Base-by-base conservation (phyloP, 2,113 vertebrate genomes). In the Anser cygnoides region DNA sequence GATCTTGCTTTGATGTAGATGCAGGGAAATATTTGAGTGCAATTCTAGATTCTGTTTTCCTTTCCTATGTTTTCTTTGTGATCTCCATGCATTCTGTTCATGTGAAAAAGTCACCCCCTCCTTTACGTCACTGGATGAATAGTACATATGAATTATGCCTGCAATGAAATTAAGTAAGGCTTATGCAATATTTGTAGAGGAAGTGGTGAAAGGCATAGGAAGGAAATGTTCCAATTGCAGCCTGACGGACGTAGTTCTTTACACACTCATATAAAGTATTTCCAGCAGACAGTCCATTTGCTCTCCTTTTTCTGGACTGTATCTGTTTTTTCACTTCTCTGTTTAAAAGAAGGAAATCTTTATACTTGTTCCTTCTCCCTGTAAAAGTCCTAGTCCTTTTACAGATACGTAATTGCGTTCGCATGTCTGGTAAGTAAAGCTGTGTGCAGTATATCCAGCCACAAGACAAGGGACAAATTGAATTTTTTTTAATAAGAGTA, bases 241-340 rank as follows among this genome's bases (percentile, higher is more conserved):
- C 43, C 52, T 74, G 25, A 2, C 67, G 19, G 35, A 6, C 31
- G 57, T 68, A 37, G 15, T 59, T 77, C 7, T 89, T 90, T 54
- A 31, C 7, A 5, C 1, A 0, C 13, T 4, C 75, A 4, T 29
- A 35, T 63, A 19, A 79, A 76, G 4, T 58, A 9, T 59, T 84
- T 13, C 31, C 13, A 71, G 29, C 20, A 13, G 49, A 28, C 11
- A 52, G 23, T 37, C n/a, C 68, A 54, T 52, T 54, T 39, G 25
- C 25, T 50, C 18, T 57, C 19, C 5, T 67, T 3, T 70, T 46
- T 80, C 50, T 76, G 37, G 29, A 31, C 41, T 0, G 0, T 20
- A 57, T 35, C 22, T 84, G 3, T 33, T 81, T 76, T 83, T 83
- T 49, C 28, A 22, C n/a, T 78, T 87, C 13, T 85, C 3, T 76